phyloP scores from a whole-genome alignment of 2,888 invertebrate species.

The Ennomos fuscantarius region DNA sequence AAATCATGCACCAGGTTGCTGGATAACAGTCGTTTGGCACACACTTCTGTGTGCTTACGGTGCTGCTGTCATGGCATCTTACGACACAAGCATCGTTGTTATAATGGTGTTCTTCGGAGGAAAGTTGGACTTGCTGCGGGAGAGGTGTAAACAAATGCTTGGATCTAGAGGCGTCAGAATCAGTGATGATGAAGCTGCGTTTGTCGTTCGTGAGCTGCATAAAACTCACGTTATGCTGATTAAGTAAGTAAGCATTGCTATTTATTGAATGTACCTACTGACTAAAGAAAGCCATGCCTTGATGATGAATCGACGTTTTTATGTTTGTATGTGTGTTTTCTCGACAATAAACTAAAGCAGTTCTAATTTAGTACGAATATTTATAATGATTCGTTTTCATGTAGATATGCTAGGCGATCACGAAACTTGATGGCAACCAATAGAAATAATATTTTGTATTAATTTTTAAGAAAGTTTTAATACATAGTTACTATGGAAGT shows the following conservation, averaged over 20 bases:
- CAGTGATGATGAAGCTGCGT: constrained; percentile 46
- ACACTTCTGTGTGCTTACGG: constrained; percentile 58
- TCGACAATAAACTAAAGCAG: too few relatives aligned
- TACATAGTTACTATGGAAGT: too few relatives aligned
- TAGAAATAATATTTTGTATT: too few relatives aligned
- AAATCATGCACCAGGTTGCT: constrained; percentile 63
- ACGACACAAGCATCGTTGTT: constrained; percentile 63
- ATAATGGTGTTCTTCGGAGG: constrained; percentile 73
- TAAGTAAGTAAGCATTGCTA: constrained; percentile 58
- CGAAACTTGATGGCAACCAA: too few relatives aligned
- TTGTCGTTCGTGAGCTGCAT: constrained; percentile 58
- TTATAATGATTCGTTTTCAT: too few relatives aligned
- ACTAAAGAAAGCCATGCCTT: too few relatives aligned
- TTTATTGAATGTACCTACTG: too few relatives aligned
- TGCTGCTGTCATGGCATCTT: constrained; percentile 61
- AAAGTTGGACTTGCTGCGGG: constrained; percentile 65
- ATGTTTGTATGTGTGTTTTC: too few relatives aligned
- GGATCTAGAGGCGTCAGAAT: constrained; percentile 39
- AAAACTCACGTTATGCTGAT: constrained; percentile 56
- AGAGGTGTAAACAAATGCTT: constrained; percentile 65
- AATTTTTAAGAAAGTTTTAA: too few relatives aligned
- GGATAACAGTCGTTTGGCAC: constrained; percentile 68
- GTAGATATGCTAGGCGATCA: too few relatives aligned
- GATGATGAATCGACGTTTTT: too few relatives aligned
- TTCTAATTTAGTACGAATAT: too few relatives aligned